phyloP scores from a whole-genome alignment of 1,140 invertebrate genomes.

The Zaprionus taronus region DNA sequence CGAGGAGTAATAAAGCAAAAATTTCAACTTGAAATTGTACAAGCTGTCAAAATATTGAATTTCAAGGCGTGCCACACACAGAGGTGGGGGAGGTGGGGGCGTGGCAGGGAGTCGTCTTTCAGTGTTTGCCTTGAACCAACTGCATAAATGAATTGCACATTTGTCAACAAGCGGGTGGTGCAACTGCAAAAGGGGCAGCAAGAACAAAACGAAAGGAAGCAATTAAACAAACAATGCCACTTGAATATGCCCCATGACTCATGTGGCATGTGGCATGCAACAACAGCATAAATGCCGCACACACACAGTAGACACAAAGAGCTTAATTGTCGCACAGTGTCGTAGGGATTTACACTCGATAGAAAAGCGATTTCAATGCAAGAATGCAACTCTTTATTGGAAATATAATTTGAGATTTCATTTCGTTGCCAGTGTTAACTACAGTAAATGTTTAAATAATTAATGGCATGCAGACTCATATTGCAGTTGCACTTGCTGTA shows the following conservation, averaged over 20 bases:
- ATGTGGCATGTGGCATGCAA: conserved; percentile 33
- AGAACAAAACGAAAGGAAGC: conserved; percentile 33
- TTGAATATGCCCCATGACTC: conserved; percentile 22
- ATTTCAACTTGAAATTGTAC: conserved; percentile 53
- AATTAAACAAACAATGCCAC: conserved; percentile 53
- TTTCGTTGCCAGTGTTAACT: not conserved
- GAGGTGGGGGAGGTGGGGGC: not conserved
- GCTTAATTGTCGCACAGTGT: not conserved
- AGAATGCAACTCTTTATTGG: not conserved
- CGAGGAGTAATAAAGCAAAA: conserved; percentile 49
- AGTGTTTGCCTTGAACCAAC: conserved; percentile 8
- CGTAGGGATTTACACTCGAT: conserved; percentile 2
- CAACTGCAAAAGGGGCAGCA: not conserved
- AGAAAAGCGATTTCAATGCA: not conserved
- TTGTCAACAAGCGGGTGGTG: conserved; percentile 22
- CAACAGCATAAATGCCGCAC: conserved; percentile 19
- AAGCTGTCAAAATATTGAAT: conserved; percentile 60
- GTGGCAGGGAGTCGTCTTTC: conserved; percentile 19
- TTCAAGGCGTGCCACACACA: conserved; percentile 28
- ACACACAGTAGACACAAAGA: conserved; percentile 7
- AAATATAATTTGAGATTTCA: not conserved
- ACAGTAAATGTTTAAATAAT: not conserved
- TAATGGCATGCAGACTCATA: not conserved
- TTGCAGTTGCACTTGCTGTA: not conserved
- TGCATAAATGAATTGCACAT: conserved; percentile 59